These are phyloP conservation scores for Nycticorax nycticorax DNA, from an alignment of 2,113 vertebrate genomes.

Conservation along the genomic window DNA sequence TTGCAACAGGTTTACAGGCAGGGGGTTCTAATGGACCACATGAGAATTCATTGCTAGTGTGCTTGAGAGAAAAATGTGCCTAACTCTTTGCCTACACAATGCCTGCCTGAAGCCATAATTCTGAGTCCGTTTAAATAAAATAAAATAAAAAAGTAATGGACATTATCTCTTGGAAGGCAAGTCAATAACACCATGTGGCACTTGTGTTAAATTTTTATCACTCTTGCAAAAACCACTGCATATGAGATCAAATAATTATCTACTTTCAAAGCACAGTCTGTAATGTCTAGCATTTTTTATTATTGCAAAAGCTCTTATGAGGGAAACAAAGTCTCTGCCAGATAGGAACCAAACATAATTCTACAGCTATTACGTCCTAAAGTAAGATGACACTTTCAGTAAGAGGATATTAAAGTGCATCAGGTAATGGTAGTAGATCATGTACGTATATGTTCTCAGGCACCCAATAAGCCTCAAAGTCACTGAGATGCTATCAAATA, in stretches of 20 bases:
- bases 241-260: not conserved
- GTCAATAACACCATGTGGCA: not conserved
- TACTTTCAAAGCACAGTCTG: not conserved
- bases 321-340: not conserved
- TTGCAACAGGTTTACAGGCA: not conserved
- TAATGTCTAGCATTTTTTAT: not conserved
- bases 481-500: not conserved
- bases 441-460: not conserved
- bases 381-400: not conserved
- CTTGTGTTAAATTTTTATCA: not conserved
- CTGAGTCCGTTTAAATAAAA: not conserved
- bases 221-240: not conserved
- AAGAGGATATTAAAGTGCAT: constrained; percentile 52
- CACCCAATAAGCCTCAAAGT: constrained; percentile 17
- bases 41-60: not conserved
- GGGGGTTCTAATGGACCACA: fast-evolving
- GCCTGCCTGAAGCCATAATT: not conserved
- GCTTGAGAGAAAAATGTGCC: not conserved
- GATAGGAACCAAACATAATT: not conserved
- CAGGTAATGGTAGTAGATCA: not conserved
- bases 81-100: not conserved
- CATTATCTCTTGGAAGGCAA: not conserved
- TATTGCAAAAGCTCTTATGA: not conserved
- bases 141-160: not conserved
- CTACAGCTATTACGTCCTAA: not conserved